Conservation (phyloP, 2,797 vertebrate species). For the Aratinga solstitialis region DNA sequence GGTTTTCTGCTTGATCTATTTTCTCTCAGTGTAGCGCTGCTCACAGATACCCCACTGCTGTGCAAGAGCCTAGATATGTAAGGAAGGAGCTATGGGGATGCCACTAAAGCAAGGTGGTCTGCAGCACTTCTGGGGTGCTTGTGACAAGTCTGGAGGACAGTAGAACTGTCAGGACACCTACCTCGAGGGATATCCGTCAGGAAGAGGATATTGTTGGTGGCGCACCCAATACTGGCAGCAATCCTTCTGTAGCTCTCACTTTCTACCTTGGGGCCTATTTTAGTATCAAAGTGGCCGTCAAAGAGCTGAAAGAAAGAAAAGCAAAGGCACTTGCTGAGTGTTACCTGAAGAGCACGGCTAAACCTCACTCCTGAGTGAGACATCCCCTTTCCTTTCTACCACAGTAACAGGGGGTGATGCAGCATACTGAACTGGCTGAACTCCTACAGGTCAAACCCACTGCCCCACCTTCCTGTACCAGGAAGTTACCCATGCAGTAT, state of each 20-base stretch:
- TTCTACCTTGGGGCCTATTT: constrained; percentile 91
- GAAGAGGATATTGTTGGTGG: constrained; percentile 91
- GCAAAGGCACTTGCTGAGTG: background rate
- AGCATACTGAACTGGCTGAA: background rate
- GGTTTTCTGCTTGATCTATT: constrained; percentile 29
- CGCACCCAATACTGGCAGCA: constrained; percentile 86
- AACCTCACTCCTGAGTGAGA: fast-evolving
- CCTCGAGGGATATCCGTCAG: constrained; percentile 91
- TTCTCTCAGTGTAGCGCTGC: background rate
- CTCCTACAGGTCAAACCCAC: background rate
- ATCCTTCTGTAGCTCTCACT: constrained; percentile 93
- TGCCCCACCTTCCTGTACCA: background rate
- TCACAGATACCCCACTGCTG: background rate
- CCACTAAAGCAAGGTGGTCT: background rate
- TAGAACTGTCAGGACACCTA: constrained; percentile 37
- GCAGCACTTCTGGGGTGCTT: background rate
- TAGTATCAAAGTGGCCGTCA: constrained; percentile 95
- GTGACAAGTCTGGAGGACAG: background rate
- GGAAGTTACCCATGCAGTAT: background rate
- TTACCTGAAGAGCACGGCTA: background rate
- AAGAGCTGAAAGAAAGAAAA: constrained; percentile 82
- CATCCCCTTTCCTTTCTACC: background rate
- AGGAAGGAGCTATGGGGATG: background rate
- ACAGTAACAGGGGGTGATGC: fast-evolving
- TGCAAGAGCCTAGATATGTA: background rate